phyloP scores from a whole-genome alignment of 2,113 vertebrate genomes.

The Manacus vitellinus region DNA sequence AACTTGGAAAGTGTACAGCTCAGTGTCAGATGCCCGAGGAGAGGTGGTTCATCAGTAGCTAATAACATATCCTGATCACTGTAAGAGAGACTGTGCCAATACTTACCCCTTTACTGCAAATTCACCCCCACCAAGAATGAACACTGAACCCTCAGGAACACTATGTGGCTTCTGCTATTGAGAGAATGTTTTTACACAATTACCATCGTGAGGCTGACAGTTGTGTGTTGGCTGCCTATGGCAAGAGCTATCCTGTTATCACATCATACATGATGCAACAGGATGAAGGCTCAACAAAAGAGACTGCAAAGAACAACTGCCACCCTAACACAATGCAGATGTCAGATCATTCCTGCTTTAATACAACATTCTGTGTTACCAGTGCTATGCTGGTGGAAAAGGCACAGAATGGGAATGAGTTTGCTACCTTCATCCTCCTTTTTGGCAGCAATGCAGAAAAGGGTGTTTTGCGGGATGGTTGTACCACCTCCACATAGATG shows the following conservation, averaged over 20 bases:
- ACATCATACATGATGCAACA: neutral
- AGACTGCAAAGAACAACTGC: neutral
- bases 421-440: neutral
- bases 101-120: neutral
- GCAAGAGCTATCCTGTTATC: neutral
- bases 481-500: accelerated
- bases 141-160: neutral
- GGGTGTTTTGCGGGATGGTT: neutral
- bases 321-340: neutral
- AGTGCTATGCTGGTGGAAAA: neutral
- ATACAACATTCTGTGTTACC: neutral
- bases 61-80: neutral
- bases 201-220: neutral
- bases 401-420: accelerated
- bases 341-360: neutral
- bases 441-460: neutral
- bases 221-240: neutral
- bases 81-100: neutral
- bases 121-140: neutral
- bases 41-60: neutral
- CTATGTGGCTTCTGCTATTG: neutral
- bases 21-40: neutral
- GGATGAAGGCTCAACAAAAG: neutral
- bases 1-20: neutral
- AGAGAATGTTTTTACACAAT: neutral